Base-by-base conservation (phyloP, 2,113 vertebrate genomes). In the Gymnocephalus cernua region DNA sequence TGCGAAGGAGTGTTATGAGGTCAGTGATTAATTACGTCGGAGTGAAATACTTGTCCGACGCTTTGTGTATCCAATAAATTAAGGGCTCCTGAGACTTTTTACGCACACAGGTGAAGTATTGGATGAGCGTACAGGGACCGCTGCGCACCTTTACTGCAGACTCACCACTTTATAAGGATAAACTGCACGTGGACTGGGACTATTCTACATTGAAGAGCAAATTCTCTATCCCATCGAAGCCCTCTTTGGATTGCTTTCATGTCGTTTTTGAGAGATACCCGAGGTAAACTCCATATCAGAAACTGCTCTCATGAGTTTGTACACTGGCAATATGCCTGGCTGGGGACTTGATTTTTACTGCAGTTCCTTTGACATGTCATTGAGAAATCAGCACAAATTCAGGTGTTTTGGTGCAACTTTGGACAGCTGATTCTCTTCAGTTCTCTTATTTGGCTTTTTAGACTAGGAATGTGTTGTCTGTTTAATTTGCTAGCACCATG, bases 11-110 rank as follows among this genome's bases (percentile, higher is more conserved):
- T 87, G 79, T 87, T 80, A 51, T 68, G 80, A 86, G 73, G 65
- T 78, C 74, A 85, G 82, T 95, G 93, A 95, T 95, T 95, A 94
- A 95, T 96, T 93, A 88, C 88, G 74, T 71, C 64, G 80, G 84
- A 71, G 93, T 85, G 88, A 89, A 94, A 86, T 68, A 86, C 85
- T 84, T 86, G 73, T 82, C 57, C 32, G 1, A 64, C 25, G 85
- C 74, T 88, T 58, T 88, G 92, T 90, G 92, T 72, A 89, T 78
- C 91, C 91, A 89, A 92, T 95, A 95, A 94, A 94, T 93, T 77
- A 94, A 78, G 81, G 85, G 82, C 94, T 93, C 91, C 57, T 45
- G 94, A 92, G 93, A 92, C 86, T 80, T 87, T 87, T 82, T 84
- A 86, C 74, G 91, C 92, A 77, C 92, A 87, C 94, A 93, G 91